phyloP scores from a whole-genome alignment of 2,797 vertebrate genomes.

The Champsocephalus esox region DNA sequence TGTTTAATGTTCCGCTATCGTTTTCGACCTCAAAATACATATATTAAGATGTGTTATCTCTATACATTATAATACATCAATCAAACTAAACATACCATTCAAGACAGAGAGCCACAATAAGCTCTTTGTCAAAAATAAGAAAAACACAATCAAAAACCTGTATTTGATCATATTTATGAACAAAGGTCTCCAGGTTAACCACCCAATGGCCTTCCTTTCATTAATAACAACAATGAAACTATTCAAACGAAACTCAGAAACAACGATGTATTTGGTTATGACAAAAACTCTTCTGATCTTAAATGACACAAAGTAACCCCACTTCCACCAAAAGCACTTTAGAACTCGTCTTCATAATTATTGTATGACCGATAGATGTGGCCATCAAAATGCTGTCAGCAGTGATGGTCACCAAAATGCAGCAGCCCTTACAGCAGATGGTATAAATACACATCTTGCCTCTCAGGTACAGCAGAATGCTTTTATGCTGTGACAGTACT shows the following conservation, averaged over 20 bases:
- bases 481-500: conserved; percentile 67
- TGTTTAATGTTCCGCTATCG: neutral
- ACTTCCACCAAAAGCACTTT: conserved; percentile 36
- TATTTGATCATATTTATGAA: neutral
- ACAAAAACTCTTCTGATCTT: neutral
- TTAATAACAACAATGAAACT: too few relatives aligned
- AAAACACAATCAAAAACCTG: neutral
- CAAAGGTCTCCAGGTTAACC: neutral
- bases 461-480: conserved; percentile 74
- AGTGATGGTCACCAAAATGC: conserved; percentile 52
- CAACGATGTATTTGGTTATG: neutral
- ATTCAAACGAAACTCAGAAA: neutral
- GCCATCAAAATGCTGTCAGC: conserved; percentile 60
- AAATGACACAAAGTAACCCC: conserved; percentile 18
- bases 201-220: neutral
- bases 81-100: too few relatives aligned
- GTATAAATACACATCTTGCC: conserved; percentile 54
- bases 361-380: conserved; percentile 61
- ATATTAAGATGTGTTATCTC: neutral
- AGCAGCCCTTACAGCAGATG: conserved; percentile 30
- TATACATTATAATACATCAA: too few relatives aligned
- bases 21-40: neutral
- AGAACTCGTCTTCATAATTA: conserved; percentile 62
- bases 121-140: too few relatives aligned
- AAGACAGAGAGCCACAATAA: too few relatives aligned